These are phyloP conservation scores for Girardia tigrina DNA, from an alignment of 2,888 invertebrate species.

Conservation along the genomic window DNA sequence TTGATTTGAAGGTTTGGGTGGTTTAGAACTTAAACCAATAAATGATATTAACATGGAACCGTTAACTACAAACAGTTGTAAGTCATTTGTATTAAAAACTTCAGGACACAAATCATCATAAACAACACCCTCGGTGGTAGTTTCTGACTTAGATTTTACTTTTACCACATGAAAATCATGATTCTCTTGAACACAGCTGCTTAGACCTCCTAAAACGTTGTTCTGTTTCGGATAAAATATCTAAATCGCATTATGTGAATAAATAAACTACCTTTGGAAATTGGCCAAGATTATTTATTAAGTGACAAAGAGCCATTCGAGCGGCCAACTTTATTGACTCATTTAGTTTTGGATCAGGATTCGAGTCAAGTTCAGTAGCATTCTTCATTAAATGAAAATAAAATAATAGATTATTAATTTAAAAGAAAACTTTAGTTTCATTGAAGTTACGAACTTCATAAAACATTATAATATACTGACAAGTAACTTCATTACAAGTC, in stretches of 20 bases:
- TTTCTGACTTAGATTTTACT: slow-evolving; percentile 53
- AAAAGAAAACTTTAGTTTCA: too few species aligned
- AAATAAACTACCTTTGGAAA: slow-evolving; percentile 60
- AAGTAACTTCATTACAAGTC: too few species aligned
- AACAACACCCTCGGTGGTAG: slow-evolving; percentile 39
- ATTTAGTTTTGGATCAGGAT: too few species aligned
- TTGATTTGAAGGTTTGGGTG: background rate
- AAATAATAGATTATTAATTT: too few species aligned
- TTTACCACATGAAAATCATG: slow-evolving; percentile 57
- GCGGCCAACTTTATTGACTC: slow-evolving; percentile 30
- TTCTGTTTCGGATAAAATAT: slow-evolving; percentile 44
- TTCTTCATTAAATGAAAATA: too few species aligned
- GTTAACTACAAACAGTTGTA: slow-evolving; percentile 71
- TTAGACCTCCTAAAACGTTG: slow-evolving; percentile 70
- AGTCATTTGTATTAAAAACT: slow-evolving; percentile 69
- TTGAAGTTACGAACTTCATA: too few species aligned
- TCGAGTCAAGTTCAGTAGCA: too few species aligned
- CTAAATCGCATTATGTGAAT: background rate
- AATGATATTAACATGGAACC: slow-evolving; percentile 67
- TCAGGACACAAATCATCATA: slow-evolving; percentile 60
- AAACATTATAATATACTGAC: too few species aligned
- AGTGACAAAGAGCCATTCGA: slow-evolving; percentile 61
- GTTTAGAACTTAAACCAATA: slow-evolving; percentile 50
- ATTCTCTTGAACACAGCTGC: slow-evolving; percentile 76
- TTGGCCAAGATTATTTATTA: slow-evolving; percentile 79